Evolutionary conservation across 2,888 invertebrate genomes (phyloP), one percentile per base, ranked within the genome.

Genomic region (Pemphredon lugubris): DNA sequence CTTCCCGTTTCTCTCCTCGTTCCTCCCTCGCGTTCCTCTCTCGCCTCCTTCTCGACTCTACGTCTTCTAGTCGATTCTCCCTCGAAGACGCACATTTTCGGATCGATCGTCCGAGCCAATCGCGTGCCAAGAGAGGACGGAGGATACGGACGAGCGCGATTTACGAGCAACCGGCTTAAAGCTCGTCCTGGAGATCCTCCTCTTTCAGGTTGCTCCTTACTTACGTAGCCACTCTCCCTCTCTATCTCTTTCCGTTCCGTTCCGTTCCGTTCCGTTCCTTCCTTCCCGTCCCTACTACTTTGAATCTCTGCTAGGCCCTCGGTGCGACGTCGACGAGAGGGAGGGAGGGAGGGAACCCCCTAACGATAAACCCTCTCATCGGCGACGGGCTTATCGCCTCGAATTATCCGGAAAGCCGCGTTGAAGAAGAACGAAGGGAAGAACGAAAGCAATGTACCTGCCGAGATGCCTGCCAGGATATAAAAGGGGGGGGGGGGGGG

Each of bases 141-240:
- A 57, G 55, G 63, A 67, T 50, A 70, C 59, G 67, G 66, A 67
- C 69, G 53, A 72, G 58, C 55, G 67, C 75, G 79, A 80, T 80
- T 80, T 80, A 80, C 79, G 79, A 78, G 81, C 78, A 69, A 51
- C 42, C 51, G 64, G 73, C 78, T 81, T 80, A 78, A 78, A 75
- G 51, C 81, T 69, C 69, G 53, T 69, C 60, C 57, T 40, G 42
- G 30, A 59, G 79, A 80, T 81, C 79, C 79, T 80, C 79, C 79
- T 81, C 81, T 80, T 80, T 78, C 78, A 68, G 74, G 82, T 80
- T 58, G 81, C 76, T 76, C 63, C 76, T 81, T 79, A 76, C 81
- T 81, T 78, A 70, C 59, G 57, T 50, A 39, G 32, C 26, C 44
- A 26, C 21, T 39, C 11, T 11, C 42, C 47, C 42, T 21, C 37